Percentiles rank a stretch among this genome's conserved stretches.
Conservation (phyloP, 2,888 invertebrate species). For the Mechanitis mazaeus region DNA sequence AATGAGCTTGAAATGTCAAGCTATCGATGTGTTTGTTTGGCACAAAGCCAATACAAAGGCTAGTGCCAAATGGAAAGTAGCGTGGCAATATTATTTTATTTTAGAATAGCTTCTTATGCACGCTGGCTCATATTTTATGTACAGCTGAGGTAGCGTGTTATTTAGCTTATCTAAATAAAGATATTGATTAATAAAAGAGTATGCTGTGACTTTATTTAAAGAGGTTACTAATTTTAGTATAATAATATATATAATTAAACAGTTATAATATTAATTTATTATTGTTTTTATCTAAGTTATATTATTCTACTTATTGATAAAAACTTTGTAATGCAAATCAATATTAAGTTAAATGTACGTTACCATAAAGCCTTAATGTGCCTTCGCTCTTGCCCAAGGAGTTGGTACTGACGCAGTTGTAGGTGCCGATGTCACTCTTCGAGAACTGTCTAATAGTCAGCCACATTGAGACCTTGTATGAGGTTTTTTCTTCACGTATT, state of each 20-base stretch:
- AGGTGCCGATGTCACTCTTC: slow-evolving; percentile 78
- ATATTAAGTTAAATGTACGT: slow-evolving; percentile 17
- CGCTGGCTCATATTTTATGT: background rate
- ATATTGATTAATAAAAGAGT: background rate
- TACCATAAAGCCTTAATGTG: slow-evolving; percentile 81
- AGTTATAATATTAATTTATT: no score
- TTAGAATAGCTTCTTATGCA: slow-evolving; percentile 4
- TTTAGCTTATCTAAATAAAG: background rate
- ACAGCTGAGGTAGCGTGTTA: background rate
- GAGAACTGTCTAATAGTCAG: slow-evolving; percentile 79
- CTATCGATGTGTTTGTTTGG: slow-evolving; percentile 23
- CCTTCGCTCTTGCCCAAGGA: slow-evolving; percentile 87
- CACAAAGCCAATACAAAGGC: slow-evolving; percentile 27
- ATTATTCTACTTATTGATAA: no score
- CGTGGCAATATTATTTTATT: slow-evolving; percentile 15
- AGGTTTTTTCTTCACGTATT: slow-evolving; percentile 81
- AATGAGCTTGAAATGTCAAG: slow-evolving; percentile 19
- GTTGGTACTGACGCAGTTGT: slow-evolving; percentile 88
- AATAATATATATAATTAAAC: no score
- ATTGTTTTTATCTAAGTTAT: no score
- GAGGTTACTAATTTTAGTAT: no score
- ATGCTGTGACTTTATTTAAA: no score
- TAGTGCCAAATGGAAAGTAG: slow-evolving; percentile 12
- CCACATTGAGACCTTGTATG: slow-evolving; percentile 87
- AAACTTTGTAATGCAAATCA: no score